These are phyloP conservation scores for Glossosoma conforme DNA, from an alignment of 1,140 invertebrate genomes.

Conservation along the genomic window DNA sequence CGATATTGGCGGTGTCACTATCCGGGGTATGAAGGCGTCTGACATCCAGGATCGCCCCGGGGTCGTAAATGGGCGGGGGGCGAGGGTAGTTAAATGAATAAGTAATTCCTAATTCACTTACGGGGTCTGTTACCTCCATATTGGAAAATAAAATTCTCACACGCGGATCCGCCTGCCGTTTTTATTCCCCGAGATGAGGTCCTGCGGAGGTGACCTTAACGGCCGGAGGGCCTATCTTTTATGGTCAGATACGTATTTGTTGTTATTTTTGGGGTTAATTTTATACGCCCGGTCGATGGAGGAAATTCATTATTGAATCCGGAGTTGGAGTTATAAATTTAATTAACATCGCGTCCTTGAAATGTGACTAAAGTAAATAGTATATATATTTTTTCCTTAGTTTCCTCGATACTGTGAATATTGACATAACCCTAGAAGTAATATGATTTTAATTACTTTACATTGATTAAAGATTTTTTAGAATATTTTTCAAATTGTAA, in stretches of 20 bases:
- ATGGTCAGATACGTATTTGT: not conserved
- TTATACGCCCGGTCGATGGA: no score
- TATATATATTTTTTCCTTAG: no score
- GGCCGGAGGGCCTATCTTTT: not conserved
- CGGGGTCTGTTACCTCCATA: constrained; percentile 27
- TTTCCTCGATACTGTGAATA: no score
- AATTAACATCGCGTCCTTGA: no score
- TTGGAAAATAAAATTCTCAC: constrained; percentile 30
- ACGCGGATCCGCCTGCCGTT: constrained; percentile 13
- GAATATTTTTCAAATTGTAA: no score
- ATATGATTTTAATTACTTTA: no score
- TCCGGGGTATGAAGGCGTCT: not conserved
- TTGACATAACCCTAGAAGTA: no score
- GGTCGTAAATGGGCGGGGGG: constrained; percentile 24
- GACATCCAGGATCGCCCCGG: not conserved
- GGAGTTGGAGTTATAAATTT: no score
- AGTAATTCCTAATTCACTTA: constrained; percentile 32
- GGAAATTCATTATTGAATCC: no score
- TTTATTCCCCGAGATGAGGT: constrained; percentile 29
- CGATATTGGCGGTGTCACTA: constrained; percentile 9
- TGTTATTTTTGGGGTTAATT: no score
- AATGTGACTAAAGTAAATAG: no score
- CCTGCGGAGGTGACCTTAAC: constrained; percentile 3
- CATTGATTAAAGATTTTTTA: no score
- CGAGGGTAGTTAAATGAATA: constrained; percentile 29